phyloP scores from a whole-genome alignment of 2,113 vertebrate genomes.

The Arizona elegans region DNA sequence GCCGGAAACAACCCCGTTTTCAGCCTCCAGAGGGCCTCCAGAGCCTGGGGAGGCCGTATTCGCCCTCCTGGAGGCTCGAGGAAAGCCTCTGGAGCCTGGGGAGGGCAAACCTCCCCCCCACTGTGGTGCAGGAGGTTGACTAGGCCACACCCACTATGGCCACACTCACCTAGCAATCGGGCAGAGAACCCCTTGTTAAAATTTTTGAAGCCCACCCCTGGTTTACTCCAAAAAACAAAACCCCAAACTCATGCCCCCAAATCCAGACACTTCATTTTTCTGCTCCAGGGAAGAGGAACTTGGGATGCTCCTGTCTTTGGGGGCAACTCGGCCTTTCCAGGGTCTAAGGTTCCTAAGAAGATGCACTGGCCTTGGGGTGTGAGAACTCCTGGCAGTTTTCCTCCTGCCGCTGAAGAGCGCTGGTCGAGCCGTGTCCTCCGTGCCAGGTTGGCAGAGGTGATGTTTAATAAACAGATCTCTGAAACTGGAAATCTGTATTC shows the following conservation, averaged over 20 bases:
- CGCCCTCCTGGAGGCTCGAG: too few species aligned
- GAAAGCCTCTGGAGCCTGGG: too few species aligned
- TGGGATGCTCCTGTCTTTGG: conserved; percentile 41
- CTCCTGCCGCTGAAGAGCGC: background rate
- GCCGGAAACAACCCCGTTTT: too few species aligned
- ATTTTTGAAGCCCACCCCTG: too few species aligned
- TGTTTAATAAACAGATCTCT: conserved; percentile 61
- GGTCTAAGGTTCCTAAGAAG: conserved; percentile 42
- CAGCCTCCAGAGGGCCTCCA: too few species aligned
- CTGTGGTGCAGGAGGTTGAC: too few species aligned
- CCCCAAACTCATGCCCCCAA: background rate
- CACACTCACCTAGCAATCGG: too few species aligned
- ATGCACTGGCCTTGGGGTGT: conserved; percentile 40
- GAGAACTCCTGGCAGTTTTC: conserved; percentile 33
- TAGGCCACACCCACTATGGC: too few species aligned
- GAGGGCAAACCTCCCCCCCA: too few species aligned
- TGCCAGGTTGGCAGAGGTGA: conserved; percentile 49
- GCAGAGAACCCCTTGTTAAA: too few species aligned
- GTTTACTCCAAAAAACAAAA: background rate
- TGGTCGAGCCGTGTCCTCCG: conserved; percentile 11
- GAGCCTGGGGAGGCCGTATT: too few species aligned
- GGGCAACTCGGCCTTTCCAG: conserved; percentile 54
- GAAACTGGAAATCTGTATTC: conserved; percentile 64
- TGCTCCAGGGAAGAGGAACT: background rate
- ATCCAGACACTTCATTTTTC: background rate